Conservation (phyloP, 53 echinoderm and acorn worm genomes). For the Temnopleurus reevesii region DNA sequence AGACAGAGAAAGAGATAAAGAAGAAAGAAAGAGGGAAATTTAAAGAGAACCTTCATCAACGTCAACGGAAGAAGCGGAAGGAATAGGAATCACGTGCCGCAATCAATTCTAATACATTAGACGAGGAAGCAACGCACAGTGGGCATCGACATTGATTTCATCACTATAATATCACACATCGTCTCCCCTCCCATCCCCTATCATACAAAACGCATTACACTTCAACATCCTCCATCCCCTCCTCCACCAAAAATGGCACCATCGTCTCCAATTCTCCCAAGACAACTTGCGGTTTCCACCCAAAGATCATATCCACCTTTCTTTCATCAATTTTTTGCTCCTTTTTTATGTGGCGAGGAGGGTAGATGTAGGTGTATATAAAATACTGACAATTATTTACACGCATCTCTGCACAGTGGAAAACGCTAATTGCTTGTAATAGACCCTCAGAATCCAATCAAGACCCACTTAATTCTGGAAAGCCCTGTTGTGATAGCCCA, state of each 20-base stretch:
- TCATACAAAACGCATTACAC: conserved; percentile 28
- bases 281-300: conserved; percentile 13
- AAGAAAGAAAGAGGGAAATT: no score
- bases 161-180: background rate
- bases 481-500: conserved; percentile 42
- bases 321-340: background rate
- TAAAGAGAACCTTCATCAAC: background rate
- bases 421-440: conserved; percentile 60
- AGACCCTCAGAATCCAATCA: conserved; percentile 59
- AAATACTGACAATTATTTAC: conserved; percentile 56
- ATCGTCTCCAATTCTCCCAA: background rate
- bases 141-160: conserved; percentile 13
- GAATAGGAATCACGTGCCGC: conserved; percentile 31
- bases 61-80: background rate
- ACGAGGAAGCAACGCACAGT: background rate
- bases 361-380: no score
- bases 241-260: background rate
- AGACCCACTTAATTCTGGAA: conserved; percentile 49
- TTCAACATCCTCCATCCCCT: background rate
- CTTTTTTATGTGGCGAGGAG: background rate
- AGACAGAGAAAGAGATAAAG: background rate
- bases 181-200: background rate
- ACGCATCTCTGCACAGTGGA: conserved; percentile 40
- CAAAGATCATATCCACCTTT: background rate
- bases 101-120: conserved; percentile 50